These are phyloP conservation scores for Barypeithes pellucidus DNA, from an alignment of 2,888 invertebrate genomes.

Conservation along the genomic window DNA sequence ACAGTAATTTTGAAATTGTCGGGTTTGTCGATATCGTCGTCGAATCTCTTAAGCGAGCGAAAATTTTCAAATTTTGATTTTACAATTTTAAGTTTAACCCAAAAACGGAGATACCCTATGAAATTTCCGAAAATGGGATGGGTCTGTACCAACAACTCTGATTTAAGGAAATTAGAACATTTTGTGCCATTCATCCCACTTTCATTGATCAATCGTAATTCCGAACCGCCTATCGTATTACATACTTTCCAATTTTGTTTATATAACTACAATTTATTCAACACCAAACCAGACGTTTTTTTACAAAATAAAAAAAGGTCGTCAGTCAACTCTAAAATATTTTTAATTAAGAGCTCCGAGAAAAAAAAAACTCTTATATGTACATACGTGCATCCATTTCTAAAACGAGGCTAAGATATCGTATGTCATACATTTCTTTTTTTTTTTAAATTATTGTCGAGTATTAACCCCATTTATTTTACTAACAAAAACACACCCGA, in stretches of 20 bases:
- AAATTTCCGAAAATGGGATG: too few relatives aligned
- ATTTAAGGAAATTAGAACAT: too few relatives aligned
- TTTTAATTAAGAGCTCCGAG: constrained; percentile 50
- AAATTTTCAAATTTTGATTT: too few relatives aligned
- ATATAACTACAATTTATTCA: constrained; percentile 34
- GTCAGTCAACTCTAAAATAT: constrained; percentile 42
- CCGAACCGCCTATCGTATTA: not conserved
- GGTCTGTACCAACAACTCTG: too few relatives aligned
- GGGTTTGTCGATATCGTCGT: too few relatives aligned
- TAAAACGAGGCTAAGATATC: constrained; percentile 39
- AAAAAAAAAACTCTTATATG: constrained; percentile 38
- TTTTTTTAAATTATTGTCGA: constrained; percentile 50
- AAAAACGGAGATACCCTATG: too few relatives aligned
- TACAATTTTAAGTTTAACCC: too few relatives aligned
- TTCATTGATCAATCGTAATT: too few relatives aligned
- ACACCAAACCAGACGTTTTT: constrained; percentile 41
- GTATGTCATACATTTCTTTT: constrained; percentile 40
- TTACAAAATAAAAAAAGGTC: constrained; percentile 21
- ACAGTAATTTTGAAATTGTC: too few relatives aligned
- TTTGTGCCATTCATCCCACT: too few relatives aligned
- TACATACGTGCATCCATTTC: constrained; percentile 37
- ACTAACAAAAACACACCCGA: constrained; percentile 55
- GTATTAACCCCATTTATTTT: constrained; percentile 58
- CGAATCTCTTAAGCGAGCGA: too few relatives aligned
- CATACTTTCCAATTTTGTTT: constrained; percentile 39